Conservation (phyloP, 2,113 vertebrate genomes). For the Vicugna pacos region DNA sequence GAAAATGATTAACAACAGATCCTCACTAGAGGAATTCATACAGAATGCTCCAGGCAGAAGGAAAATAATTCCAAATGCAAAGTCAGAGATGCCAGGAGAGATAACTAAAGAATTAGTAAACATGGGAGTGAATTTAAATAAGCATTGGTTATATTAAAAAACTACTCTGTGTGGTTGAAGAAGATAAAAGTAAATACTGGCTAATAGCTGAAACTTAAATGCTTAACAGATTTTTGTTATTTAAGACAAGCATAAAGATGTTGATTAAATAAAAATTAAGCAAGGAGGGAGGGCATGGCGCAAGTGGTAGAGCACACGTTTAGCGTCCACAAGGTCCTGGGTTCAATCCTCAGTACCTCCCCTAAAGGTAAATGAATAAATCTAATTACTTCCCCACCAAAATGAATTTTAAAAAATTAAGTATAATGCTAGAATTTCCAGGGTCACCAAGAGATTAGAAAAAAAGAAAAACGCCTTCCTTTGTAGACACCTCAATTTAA, state of each 20-base stretch:
- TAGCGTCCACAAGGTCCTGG: too few species aligned
- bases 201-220: background rate
- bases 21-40: background rate
- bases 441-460: background rate
- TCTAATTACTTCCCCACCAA: too few species aligned
- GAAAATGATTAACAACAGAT: background rate
- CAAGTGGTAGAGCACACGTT: too few species aligned
- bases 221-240: background rate
- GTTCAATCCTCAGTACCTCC: too few species aligned
- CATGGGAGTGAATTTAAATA: background rate
- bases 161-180: background rate
- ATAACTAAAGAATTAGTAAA: background rate
- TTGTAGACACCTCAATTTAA: too few species aligned
- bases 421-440: background rate
- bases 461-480: background rate
- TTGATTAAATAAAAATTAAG: slow-evolving; percentile 7
- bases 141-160: background rate
- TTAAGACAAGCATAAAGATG: background rate
- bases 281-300: too few species aligned
- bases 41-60: background rate
- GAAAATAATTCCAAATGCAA: background rate
- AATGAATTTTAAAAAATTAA: background rate
- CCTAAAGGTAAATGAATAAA: too few species aligned
- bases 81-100: background rate
- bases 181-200: slow-evolving; percentile 20